Evolutionary conservation across 2,888 invertebrate species (phyloP), one percentile per base, ranked within the genome.

Genomic region (Erpobdella octoculata): DNA sequence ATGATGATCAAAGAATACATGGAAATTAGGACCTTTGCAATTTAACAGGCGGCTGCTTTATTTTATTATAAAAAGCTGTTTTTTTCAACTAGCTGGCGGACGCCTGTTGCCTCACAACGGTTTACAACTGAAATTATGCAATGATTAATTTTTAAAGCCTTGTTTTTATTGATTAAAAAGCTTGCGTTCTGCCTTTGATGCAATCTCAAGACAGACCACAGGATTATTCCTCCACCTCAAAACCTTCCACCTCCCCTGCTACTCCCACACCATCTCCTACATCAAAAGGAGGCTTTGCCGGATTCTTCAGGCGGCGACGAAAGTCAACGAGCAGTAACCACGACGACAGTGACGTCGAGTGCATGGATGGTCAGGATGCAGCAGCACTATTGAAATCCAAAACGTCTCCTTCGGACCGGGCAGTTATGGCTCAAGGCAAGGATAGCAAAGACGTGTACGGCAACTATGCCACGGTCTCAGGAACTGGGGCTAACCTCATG

Each of bases 401-500:
- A 25, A 35, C 31, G 12, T 46, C 48, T 15, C 46, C n/a, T 6
- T 25, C 33, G 18, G 69, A 69, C n/a, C 36, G 38, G 12, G n/a
- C n/a, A n/a, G n/a, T n/a, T n/a, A 18, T 65, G 65, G 37, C 28
- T 35, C 21, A 28, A 12, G 69, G 53, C 6, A 21, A 33, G 28
- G 48, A 46, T 21, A 28, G 37, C 66, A 69, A 69, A 48, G 69
- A 58, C 3, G 69, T 35, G 12, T 73, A 71, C 35, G 73, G 73
- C 15, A 73, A 73, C 59, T 73, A 73, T 64, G 35, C 64, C 36
- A 73, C 73, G 35, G 65, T 73, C 31, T 71, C 71, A 9, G 73
- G 73, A 21, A 73, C 73, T 2, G 73, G 71, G 12, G 73, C 73
- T 15, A 71, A 71, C 33, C 71, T 66, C 28, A 70, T 73, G 8